Evolutionary conservation across 1,140 invertebrate species (phyloP), one percentile per base, ranked within the genome.

Genomic region (Bathynomus jamesi): DNA sequence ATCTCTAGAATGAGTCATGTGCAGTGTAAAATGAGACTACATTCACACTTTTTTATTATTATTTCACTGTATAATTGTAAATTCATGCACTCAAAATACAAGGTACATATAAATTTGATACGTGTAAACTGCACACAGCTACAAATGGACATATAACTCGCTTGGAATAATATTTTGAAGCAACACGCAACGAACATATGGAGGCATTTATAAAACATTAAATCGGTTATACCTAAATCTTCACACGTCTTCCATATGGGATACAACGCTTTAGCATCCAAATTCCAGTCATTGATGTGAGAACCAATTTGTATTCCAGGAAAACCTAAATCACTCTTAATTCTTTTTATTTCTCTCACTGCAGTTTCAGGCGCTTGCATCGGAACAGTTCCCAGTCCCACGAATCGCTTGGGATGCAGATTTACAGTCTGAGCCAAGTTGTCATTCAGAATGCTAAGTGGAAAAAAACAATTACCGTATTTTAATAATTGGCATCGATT

Each of bases 241-340:
- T 76, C 75, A 61, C 75, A 76, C n/a, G 75, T 85, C 73, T 85
- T 85, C 81, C 85, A 88, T 28, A 88, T 78, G 27, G 86, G 86
- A 69, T 83, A 79, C 11, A 88, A 79, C 73, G 85, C 82, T 62
- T 78, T 75, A 28, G 84, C 82, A 81, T 88, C 86, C 24, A 88
- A 78, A 76, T 87, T 87, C 85, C 85, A 87, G 2, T 87, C 83
- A 77, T 87, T 87, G 8, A 88, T 79, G 76, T 88, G 87, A 3
- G 86, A 86, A 2, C 87, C 87, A 72, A 88, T 87, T 78, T 87
- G 84, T 32, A 87, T 80, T 13, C 85, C 85, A 31, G 79, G 79
- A 71, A 88, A 82, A 17, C 7, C 7, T n/a, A 87, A 78, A 67
- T 86, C 84, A 0, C 78, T 69, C 53, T 82, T 80, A 74, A 86